phyloP scores from a whole-genome alignment of 2,113 vertebrate species.

The Otis tarda region DNA sequence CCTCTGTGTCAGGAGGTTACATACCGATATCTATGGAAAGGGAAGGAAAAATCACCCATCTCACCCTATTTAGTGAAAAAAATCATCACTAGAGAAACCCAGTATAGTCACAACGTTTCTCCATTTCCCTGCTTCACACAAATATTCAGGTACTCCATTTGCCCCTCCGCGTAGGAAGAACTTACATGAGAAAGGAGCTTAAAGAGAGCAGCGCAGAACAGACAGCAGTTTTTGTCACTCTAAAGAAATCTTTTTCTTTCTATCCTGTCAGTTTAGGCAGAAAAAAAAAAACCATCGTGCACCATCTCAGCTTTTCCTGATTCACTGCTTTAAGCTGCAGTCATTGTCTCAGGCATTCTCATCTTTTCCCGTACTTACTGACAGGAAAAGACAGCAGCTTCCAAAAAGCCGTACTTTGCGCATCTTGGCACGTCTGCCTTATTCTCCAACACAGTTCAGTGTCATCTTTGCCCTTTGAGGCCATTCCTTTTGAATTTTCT shows the following conservation, averaged over 20 bases:
- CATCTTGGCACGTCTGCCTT: background rate
- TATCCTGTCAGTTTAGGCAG: background rate
- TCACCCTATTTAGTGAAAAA: background rate
- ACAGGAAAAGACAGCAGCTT: background rate
- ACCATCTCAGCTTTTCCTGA: background rate
- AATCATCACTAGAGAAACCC: background rate
- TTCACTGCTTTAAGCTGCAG: background rate
- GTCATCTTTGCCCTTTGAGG: background rate
- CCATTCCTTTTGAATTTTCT: background rate
- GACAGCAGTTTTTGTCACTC: background rate
- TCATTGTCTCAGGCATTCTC: background rate
- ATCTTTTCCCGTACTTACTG: background rate
- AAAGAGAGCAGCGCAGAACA: background rate
- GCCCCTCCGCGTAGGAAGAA: background rate
- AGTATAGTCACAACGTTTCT: background rate
- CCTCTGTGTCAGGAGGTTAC: background rate
- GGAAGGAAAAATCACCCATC: background rate
- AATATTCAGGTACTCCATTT: background rate
- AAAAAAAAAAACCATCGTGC: background rate
- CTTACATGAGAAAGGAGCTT: background rate
- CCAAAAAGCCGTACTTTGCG: background rate
- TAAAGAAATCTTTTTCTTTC: background rate
- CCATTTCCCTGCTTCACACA: background rate
- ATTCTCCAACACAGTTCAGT: background rate
- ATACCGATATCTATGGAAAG: background rate